Evolutionary conservation across 2,888 invertebrate genomes (phyloP), one percentile per base, ranked within the genome.

Genomic region (Hirtodrosophila trivittata): DNA sequence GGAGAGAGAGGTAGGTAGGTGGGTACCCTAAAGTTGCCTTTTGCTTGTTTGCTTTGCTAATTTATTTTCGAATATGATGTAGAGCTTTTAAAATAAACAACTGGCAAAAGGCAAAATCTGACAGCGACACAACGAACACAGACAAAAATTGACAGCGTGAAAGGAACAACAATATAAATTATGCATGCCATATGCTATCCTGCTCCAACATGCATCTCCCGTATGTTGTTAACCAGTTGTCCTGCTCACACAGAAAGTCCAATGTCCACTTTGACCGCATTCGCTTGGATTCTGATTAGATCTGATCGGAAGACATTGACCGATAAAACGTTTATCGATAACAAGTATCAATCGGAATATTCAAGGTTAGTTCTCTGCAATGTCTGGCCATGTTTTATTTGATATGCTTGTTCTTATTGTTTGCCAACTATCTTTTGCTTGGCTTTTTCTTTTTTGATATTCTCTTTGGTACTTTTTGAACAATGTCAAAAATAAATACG

Each of bases 11-110:
- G 58, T 59, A 59, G 54, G 18, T 5, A 66, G 59, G 28, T 66
- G 50, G 28, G 41, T 54, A 28, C 59, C 49, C 38, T 37, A 58
- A 28, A 33, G 12, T 49, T n/a, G n/a, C 58, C 26, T 37, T 62
- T 49, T 30, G 65, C 43, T 65, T 69, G 66, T 69, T 69, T 80
- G 77, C 66, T 77, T 75, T 67, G 77, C 73, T 77, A 84, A 84
- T 81, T 80, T 80, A 84, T 80, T 80, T 80, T 80, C 67, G 84
- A 80, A 83, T 81, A 83, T 80, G 84, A 80, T 83, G 80, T 80
- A 83, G 84, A 80, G 84, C 81, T 80, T 84, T 81, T 77, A 70
- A 80, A 84, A 84, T 84, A 80, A 80, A 80, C 81, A 80, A 59
- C 47, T 50, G 51, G 51, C 38, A 13, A 54, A 49, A 41, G 38